These are phyloP conservation scores for Vultur gryphus DNA, from an alignment of 2,797 vertebrate genomes.

Conservation along the genomic window DNA sequence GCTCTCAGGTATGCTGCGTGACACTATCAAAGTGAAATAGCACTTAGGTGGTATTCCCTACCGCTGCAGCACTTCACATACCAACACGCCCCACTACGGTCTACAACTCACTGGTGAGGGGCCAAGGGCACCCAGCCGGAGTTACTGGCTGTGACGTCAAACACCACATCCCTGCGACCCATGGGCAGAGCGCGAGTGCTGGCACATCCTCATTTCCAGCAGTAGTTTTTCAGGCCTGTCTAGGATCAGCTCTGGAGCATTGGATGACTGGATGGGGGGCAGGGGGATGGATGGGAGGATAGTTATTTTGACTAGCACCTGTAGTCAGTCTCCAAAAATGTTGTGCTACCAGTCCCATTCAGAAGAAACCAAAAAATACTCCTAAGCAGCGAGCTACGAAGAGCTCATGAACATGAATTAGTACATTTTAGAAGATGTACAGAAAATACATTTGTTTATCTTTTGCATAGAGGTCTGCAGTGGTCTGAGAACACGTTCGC, in stretches of 20 bases:
- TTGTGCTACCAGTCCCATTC: not conserved
- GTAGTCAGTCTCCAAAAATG: not conserved
- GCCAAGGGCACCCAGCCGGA: not conserved
- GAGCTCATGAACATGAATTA: not conserved
- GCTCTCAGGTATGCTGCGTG: not conserved
- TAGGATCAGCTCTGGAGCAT: not conserved
- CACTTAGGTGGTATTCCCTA: not conserved
- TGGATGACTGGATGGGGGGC: not conserved
- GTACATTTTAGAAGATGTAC: not conserved
- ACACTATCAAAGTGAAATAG: not conserved
- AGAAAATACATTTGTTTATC: not conserved
- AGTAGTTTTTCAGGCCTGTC: not conserved
- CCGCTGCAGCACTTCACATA: not conserved
- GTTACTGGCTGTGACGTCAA: not conserved
- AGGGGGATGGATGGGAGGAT: not conserved
- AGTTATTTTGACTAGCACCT: not conserved
- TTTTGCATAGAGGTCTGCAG: not conserved
- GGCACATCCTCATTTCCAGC: not conserved
- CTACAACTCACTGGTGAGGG: not conserved
- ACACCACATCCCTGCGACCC: not conserved
- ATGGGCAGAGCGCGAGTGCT: rapidly evolving
- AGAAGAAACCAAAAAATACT: not conserved
- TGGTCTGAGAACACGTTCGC: rapidly evolving
- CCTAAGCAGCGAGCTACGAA: not conserved
- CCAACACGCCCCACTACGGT: not conserved